Conservation (phyloP, 2,113 vertebrate species). For the Myotis yumanensis region DNA sequence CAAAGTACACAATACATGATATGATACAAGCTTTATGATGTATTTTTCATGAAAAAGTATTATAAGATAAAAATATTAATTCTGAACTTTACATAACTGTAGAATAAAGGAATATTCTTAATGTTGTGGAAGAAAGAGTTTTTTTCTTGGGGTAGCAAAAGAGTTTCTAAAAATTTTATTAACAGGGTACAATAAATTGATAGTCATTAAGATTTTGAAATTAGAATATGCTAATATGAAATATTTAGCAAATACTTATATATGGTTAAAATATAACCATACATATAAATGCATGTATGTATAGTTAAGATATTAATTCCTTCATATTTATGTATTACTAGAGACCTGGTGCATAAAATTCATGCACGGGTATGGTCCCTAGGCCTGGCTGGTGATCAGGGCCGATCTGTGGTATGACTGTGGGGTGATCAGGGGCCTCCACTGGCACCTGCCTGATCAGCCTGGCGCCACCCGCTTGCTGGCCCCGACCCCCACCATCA, state of each 20-base stretch:
- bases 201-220: slow-evolving; percentile 15
- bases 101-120: not conserved
- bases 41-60: not conserved
- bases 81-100: not conserved
- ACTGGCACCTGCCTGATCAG: too few relatives aligned
- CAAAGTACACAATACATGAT: not conserved
- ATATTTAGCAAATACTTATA: not conserved
- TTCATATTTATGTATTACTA: not conserved
- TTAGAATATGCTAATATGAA: slow-evolving; percentile 18
- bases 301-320: not conserved
- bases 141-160: not conserved
- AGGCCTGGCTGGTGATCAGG: too few relatives aligned
- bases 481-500: too few relatives aligned
- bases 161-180: not conserved
- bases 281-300: not conserved
- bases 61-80: not conserved
- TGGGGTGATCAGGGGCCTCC: too few relatives aligned
- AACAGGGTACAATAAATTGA: not conserved
- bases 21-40: not conserved
- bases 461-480: accelerated
- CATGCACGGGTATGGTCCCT: too few relatives aligned
- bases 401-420: too few relatives aligned
- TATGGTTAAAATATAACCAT: not conserved
- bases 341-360: too few relatives aligned
- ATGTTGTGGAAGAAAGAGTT: not conserved